Evolutionary conservation across 2,797 vertebrate genomes (phyloP).

Genomic region (Astyanax mexicanus): DNA sequence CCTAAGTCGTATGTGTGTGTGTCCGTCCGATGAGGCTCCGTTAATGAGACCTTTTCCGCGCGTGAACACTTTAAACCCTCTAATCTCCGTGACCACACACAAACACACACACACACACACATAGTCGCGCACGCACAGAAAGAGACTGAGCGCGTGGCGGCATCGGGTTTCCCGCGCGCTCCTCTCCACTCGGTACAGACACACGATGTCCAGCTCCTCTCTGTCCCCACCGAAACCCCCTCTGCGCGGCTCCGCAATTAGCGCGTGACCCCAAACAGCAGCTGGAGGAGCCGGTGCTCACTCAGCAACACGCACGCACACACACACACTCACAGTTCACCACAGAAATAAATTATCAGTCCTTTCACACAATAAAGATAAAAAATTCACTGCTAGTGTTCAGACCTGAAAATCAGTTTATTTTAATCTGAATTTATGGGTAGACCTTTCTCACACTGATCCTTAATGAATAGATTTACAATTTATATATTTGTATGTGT

Average conservation of each 20-base stretch:
- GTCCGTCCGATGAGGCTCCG: constrained; percentile 37
- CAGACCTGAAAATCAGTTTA: too few species aligned
- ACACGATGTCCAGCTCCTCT: not conserved
- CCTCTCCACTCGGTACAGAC: constrained; percentile 58
- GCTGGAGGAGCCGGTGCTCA: not conserved
- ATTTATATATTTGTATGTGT: too few species aligned
- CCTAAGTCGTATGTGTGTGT: too few species aligned
- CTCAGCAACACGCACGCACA: not conserved
- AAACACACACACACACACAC: not conserved
- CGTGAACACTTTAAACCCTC: constrained; percentile 67
- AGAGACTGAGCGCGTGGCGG: constrained; percentile 66
- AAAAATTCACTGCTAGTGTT: too few species aligned
- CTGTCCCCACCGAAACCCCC: constrained; percentile 59
- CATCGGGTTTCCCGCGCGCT: constrained; percentile 74
- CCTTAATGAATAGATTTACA: too few species aligned
- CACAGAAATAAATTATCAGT: too few species aligned
- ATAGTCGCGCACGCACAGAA: not conserved
- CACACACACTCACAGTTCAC: not conserved
- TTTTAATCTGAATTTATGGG: too few species aligned
- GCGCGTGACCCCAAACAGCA: constrained; percentile 23
- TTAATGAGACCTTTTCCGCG: constrained; percentile 82
- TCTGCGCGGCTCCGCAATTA: constrained; percentile 41
- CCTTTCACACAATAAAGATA: too few species aligned
- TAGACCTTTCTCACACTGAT: too few species aligned
- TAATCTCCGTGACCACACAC: constrained; percentile 76